Conservation (phyloP, 1,140 invertebrate genomes). For the Drosophila arizonae region DNA sequence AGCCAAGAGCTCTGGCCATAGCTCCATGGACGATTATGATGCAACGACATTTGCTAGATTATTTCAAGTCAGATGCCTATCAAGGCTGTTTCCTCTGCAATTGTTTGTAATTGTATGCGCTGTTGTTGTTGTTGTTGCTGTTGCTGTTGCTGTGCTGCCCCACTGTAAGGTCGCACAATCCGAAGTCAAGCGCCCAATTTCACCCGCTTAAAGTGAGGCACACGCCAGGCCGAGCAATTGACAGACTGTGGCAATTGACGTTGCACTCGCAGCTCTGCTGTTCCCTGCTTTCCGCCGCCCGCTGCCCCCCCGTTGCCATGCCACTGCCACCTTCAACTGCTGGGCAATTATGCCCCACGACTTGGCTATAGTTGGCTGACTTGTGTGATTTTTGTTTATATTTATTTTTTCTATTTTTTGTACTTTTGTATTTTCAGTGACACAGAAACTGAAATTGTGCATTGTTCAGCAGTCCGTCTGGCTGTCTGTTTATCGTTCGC, state of each 20-base stretch:
- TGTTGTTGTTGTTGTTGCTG: too few relatives aligned
- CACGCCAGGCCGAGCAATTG: conserved; percentile 36
- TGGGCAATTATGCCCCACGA: conserved; percentile 41
- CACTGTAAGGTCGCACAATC: conserved; percentile 36
- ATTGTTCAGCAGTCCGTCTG: conserved; percentile 51
- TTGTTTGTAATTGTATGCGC: conserved; percentile 12
- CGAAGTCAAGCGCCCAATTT: conserved; percentile 44
- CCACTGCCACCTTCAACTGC: conserved; percentile 39
- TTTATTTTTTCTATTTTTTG: conserved; percentile 5
- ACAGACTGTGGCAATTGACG: conserved; percentile 39
- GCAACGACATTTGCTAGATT: conserved; percentile 38
- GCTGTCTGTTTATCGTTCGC: conserved; percentile 30
- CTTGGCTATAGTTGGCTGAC: conserved; percentile 60
- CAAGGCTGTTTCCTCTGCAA: conserved; percentile 34
- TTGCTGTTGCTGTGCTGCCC: conserved; percentile 8
- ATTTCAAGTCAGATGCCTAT: background rate
- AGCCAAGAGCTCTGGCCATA: conserved; percentile 2
- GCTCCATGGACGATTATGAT: conserved; percentile 35
- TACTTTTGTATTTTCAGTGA: conserved; percentile 51
- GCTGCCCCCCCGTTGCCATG: background rate
- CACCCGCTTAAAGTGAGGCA: conserved; percentile 27
- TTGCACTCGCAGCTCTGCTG: conserved; percentile 12
- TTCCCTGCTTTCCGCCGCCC: background rate
- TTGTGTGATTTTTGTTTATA: conserved; percentile 55
- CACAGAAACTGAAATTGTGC: conserved; percentile 68